phyloP scores from a whole-genome alignment of 1,140 invertebrate species.

The Drosophila ananassae region DNA sequence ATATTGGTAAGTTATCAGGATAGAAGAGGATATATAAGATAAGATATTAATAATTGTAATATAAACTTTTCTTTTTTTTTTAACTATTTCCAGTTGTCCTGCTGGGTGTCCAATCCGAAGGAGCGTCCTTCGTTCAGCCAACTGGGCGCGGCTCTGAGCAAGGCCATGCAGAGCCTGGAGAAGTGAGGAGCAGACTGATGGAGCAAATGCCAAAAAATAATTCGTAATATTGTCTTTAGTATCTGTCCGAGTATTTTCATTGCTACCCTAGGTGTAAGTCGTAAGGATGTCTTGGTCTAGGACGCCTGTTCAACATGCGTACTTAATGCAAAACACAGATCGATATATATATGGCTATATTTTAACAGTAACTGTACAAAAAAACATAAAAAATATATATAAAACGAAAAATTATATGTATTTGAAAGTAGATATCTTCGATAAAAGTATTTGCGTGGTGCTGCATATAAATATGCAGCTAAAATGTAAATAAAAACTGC shows the following conservation, averaged over 20 bases:
- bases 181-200: conserved; percentile 52
- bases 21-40: neutral
- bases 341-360: conserved; percentile 30
- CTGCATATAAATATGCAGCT: conserved; percentile 47
- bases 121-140: conserved; percentile 87
- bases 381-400: conserved; percentile 15
- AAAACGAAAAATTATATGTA: conserved; percentile 7
- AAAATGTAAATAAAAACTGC: conserved; percentile 75
- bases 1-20: conserved; percentile 85
- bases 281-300: conserved; percentile 10
- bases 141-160: conserved; percentile 75
- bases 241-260: conserved; percentile 21
- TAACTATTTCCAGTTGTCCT: conserved; percentile 75
- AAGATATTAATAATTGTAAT: no score
- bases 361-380: conserved; percentile 62
- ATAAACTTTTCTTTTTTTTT: neutral
- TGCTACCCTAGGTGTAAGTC: conserved; percentile 39
- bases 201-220: conserved; percentile 50
- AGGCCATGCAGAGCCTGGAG: conserved; percentile 79
- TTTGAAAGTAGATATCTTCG: conserved; percentile 53
- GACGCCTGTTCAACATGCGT: conserved; percentile 66
- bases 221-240: conserved; percentile 36
- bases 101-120: conserved; percentile 87
- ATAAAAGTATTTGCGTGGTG: conserved; percentile 67
- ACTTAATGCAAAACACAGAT: conserved; percentile 40